Evolutionary conservation across 2,888 invertebrate genomes (phyloP), one percentile per base, ranked within the genome.

Genomic region (Emesis russula): DNA sequence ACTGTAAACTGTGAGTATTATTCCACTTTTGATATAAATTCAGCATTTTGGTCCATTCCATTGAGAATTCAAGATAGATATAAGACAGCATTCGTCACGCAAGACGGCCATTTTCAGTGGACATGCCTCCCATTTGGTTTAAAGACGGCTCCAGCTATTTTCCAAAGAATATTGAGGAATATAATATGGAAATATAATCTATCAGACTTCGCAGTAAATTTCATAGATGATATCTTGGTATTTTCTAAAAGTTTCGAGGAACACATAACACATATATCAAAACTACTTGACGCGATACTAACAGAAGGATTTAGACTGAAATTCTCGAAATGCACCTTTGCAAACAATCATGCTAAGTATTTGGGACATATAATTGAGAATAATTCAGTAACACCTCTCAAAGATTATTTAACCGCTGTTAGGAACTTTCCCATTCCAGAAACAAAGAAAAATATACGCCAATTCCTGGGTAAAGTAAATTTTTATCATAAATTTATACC

Each of bases 31-130:
- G 96, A 96, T 71, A 95, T 96, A 81, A 96, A 96, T 84, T 96
- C 96, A 9, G 96, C 96, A 48, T 97, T 97, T 90, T 97, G 96
- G 96, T 96, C 96, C 18, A 96, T 96, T 6, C 96, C 96, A 1
- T 75, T 96, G 53, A 78, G 92, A 88, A 89, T 95, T 44, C 85
- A 94, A 94, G 94, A 92, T 58, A 94, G 73, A 96, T 13, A 95
- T 0, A 97, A 96, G 85, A 96, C 95, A 4, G 94, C 63, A 15
- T 92, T 93, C 81, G 92, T 94, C 0, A 94, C 89, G 13, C 94
- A 93, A 79, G 93, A 96, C 66, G 94, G 95, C 1, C 95, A 95
- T 66, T 95, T 89, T 82, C 91, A 94, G 84, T 93, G 94, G 91
- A 95, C 95, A 4, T 94, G 96, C 53, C 81, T 96, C 48, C 5